Conservation (phyloP, 2,113 vertebrate species). For the Pungitius pungitius region DNA sequence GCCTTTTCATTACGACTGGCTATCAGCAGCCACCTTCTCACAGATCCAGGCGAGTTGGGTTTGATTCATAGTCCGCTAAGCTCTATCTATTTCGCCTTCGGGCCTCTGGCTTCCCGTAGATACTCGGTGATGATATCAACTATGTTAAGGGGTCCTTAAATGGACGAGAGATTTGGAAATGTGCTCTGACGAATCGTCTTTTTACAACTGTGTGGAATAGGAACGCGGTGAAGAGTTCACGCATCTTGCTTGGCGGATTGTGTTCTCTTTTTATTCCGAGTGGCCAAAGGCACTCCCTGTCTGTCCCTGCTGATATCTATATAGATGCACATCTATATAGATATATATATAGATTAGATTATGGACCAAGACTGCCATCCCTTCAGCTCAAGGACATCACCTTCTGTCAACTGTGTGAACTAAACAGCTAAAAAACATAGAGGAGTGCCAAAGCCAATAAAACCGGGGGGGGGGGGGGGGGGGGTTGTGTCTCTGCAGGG, state of each 20-base stretch:
- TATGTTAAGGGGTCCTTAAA: slow-evolving; percentile 57
- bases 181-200: slow-evolving; percentile 26
- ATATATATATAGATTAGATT: neutral
- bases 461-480: too few relatives aligned
- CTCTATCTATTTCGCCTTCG: slow-evolving; percentile 58
- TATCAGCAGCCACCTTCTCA: slow-evolving; percentile 58
- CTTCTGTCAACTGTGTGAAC: neutral
- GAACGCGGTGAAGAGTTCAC: slow-evolving; percentile 7
- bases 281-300: slow-evolving; percentile 17
- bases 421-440: slow-evolving; percentile 18
- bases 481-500: slow-evolving; percentile 41
- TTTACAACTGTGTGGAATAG: slow-evolving; percentile 25
- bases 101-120: slow-evolving; percentile 50
- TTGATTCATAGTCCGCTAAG: slow-evolving; percentile 69
- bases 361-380: neutral
- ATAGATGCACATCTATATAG: too few relatives aligned
- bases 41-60: slow-evolving; percentile 56
- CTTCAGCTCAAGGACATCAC: neutral
- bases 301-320: neutral
- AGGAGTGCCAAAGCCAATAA: slow-evolving; percentile 25
- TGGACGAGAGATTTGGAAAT: slow-evolving; percentile 56
- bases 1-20: slow-evolving; percentile 47
- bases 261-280: slow-evolving; percentile 32
- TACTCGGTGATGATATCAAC: slow-evolving; percentile 55
- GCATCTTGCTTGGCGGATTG: slow-evolving; percentile 12